Evolutionary conservation across 2,113 vertebrate species (phyloP).

Genomic region (Leucoraja erinaceus): DNA sequence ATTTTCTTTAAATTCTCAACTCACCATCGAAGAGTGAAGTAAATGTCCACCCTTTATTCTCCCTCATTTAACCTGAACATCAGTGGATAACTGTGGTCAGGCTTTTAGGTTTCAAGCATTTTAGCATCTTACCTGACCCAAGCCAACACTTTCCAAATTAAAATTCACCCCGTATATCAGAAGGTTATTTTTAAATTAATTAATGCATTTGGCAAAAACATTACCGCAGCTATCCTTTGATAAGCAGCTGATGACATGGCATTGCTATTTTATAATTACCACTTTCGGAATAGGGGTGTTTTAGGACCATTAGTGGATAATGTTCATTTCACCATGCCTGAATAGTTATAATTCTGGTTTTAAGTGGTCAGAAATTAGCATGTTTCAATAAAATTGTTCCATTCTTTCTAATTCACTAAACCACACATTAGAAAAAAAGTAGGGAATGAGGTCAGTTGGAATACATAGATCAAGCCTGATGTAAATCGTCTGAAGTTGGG

Average conservation of each 20-base stretch:
- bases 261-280: background rate
- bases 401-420: background rate
- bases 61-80: no score
- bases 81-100: background rate
- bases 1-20: no score
- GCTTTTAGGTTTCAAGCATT: background rate
- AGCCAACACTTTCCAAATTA: background rate
- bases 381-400: conserved; percentile 7
- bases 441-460: background rate
- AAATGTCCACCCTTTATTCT: no score
- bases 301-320: background rate
- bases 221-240: background rate
- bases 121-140: no score
- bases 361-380: background rate
- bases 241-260: background rate
- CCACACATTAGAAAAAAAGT: background rate
- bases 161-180: background rate
- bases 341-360: conserved; percentile 21
- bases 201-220: background rate
- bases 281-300: background rate
- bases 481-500: background rate
- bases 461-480: background rate
- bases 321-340: background rate
- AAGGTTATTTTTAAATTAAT: conserved; percentile 14
- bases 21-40: no score